phyloP scores from a whole-genome alignment of 92 coral and sea anemone species.

The Scolanthus callimorphus region DNA sequence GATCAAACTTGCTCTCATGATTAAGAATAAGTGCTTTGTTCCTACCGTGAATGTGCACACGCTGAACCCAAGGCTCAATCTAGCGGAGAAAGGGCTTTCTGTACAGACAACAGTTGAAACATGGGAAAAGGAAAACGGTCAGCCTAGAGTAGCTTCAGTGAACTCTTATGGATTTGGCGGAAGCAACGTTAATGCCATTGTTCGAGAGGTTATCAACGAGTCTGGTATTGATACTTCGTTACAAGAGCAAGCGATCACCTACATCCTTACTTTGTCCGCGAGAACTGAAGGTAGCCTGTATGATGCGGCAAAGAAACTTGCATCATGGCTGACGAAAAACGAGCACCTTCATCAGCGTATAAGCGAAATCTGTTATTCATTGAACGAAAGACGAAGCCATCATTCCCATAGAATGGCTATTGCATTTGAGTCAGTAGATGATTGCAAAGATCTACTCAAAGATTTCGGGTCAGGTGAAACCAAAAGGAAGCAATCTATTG shows the following conservation, averaged over 20 bases:
- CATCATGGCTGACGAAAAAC: slow-evolving; percentile 19
- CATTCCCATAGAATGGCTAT: slow-evolving; percentile 47
- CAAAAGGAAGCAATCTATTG: slow-evolving; percentile 43
- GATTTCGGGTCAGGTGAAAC: slow-evolving; percentile 15
- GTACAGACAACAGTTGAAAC: slow-evolving; percentile 15
- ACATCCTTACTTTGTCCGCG: slow-evolving; percentile 55
- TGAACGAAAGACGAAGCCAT: slow-evolving; percentile 36
- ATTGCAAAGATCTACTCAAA: slow-evolving; percentile 18
- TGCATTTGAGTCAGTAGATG: slow-evolving; percentile 23
- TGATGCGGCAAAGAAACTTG: slow-evolving; percentile 22
- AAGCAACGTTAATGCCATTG: slow-evolving; percentile 47
- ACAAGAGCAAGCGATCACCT: too few relatives aligned
- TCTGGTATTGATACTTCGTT: not conserved
- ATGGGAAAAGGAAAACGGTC: slow-evolving; percentile 35
- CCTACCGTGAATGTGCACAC: slow-evolving; percentile 64
- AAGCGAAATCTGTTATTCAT: slow-evolving; percentile 44
- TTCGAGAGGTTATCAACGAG: slow-evolving; percentile 19
- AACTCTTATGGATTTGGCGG: slow-evolving; percentile 64
- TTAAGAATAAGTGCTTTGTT: slow-evolving; percentile 47
- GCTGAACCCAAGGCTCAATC: slow-evolving; percentile 68
- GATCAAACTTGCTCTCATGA: slow-evolving; percentile 76
- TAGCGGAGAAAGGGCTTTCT: slow-evolving; percentile 14
- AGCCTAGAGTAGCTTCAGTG: slow-evolving; percentile 45
- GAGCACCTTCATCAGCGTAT: slow-evolving; percentile 12
- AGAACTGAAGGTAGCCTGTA: slow-evolving; percentile 25